These are phyloP conservation scores for Aldrovandia affinis DNA, from an alignment of 2,797 vertebrate species.

Conservation along the genomic window DNA sequence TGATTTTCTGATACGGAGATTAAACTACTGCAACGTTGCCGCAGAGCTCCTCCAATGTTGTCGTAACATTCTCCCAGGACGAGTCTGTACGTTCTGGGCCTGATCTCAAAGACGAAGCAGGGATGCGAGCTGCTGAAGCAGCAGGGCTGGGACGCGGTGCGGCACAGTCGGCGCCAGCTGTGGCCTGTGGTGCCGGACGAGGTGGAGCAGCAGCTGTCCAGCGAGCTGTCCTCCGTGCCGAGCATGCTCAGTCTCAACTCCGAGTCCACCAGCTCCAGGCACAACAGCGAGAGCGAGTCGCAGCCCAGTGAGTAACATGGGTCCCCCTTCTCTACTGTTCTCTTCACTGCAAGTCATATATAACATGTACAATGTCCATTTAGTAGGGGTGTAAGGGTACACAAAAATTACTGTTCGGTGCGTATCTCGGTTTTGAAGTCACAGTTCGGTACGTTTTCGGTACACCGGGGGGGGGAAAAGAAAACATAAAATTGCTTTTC, in stretches of 20 bases:
- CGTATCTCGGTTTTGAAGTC: too few species aligned
- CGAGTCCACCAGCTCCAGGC: slow-evolving; percentile 93
- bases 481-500: too few species aligned
- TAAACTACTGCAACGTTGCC: not conserved
- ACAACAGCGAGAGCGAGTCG: slow-evolving; percentile 97
- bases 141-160: slow-evolving; percentile 92
- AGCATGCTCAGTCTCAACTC: slow-evolving; percentile 97
- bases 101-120: slow-evolving; percentile 95
- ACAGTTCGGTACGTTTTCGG: too few species aligned
- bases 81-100: slow-evolving; percentile 86
- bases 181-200: slow-evolving; percentile 98
- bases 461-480: too few species aligned
- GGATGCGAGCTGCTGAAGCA: slow-evolving; percentile 94
- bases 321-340: not conserved
- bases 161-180: slow-evolving; percentile 90
- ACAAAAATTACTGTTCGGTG: too few species aligned
- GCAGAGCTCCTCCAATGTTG: not conserved
- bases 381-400: too few species aligned
- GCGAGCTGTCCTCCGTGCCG: slow-evolving; percentile 91
- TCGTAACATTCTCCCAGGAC: slow-evolving; percentile 58
- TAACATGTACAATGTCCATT: too few species aligned
- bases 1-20: not conserved
- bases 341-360: too few species aligned
- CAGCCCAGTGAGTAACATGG: slow-evolving; percentile 84
- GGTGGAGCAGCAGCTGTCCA: slow-evolving; percentile 83